phyloP scores from a whole-genome alignment of 2,113 vertebrate species.

The Myanophis thanlyinensis region DNA sequence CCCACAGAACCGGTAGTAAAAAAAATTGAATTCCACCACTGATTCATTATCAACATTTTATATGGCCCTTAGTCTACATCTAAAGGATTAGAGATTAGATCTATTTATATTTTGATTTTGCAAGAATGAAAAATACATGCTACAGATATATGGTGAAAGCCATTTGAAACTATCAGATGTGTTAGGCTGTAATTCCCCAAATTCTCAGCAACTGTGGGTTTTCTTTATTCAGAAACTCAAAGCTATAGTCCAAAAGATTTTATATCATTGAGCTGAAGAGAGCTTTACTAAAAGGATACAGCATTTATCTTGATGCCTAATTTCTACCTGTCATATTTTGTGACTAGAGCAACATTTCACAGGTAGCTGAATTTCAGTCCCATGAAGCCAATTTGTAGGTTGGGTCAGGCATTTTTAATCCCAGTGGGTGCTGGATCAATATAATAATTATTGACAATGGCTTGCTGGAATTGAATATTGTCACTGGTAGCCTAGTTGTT shows the following conservation, averaged over 20 bases:
- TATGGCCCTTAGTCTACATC: not conserved
- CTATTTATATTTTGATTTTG: not conserved
- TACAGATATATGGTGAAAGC: not conserved
- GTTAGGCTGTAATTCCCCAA: not conserved
- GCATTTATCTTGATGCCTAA: not conserved
- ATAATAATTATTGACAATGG: constrained; percentile 54
- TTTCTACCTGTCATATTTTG: constrained; percentile 2
- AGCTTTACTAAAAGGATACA: not conserved
- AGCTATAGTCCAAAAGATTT: not conserved
- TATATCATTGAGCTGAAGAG: not conserved
- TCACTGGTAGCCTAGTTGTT: constrained; percentile 62
- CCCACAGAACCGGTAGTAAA: no score
- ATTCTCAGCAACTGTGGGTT: not conserved
- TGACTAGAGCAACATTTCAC: not conserved
- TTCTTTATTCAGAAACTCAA: not conserved
- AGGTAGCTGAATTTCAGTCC: constrained; percentile 26
- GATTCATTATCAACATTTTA: not conserved
- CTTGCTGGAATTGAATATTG: constrained; percentile 50
- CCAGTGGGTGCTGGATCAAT: constrained; percentile 58
- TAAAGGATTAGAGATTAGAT: not conserved
- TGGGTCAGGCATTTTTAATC: constrained; percentile 41
- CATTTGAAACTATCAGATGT: not conserved
- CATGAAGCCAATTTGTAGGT: constrained; percentile 20
- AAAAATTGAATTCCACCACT: no score
- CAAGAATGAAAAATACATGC: not conserved